Base-by-base conservation (phyloP, 2,113 vertebrate species). In the Strigops habroptila region DNA sequence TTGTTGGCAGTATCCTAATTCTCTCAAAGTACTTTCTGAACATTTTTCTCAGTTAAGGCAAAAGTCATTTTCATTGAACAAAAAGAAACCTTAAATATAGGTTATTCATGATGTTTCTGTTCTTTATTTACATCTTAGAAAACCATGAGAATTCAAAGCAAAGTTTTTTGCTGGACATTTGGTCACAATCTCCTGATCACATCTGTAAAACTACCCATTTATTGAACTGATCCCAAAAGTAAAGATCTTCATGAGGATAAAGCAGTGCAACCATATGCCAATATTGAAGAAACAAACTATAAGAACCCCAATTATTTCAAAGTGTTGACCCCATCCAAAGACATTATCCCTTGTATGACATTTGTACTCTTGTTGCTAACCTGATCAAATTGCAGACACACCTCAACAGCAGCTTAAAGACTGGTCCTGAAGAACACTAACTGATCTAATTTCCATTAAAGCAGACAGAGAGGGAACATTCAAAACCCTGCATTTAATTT, bases 101-200 rank as follows among this genome's bases (percentile, higher is more conserved):
- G 16, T 51, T 65, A 92, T 69, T 71, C 10, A 37, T 0, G 0
- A 73, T 30, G 21, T 3, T 39, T 33, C 33, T 27, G 1, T 27
- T 78, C 59, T 86, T 93, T 78, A 82, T 91, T 88, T 93, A 73
- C 57, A 79, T n/a, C 52, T 82, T 88, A 17, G n/a, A 78, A 87
- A 89, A 52, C 2, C 8, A 49, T 4, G 15, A 59, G 31, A 73
- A 87, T n/a, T 76, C 73, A 83, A 80, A 75, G 27, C 35, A 63
- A 69, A 55, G 12, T 6, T 51, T 65, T 94, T 77, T 70, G 6
- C 35, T 77, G 51, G 23, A 78, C 18, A 71, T 43, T 80, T 33
- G 59, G 60, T 82, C n/a, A 79, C 8, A 79, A 41, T 43, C 64
- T 65, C 81, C 44, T 33, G 11, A 86, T 52, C 65, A 28, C 6